A percentile compares a stretch with the other conserved stretches of the same genome.
These are phyloP conservation scores for Fopius arisanus DNA, from an alignment of 1,140 invertebrate species.

Conservation along the genomic window DNA sequence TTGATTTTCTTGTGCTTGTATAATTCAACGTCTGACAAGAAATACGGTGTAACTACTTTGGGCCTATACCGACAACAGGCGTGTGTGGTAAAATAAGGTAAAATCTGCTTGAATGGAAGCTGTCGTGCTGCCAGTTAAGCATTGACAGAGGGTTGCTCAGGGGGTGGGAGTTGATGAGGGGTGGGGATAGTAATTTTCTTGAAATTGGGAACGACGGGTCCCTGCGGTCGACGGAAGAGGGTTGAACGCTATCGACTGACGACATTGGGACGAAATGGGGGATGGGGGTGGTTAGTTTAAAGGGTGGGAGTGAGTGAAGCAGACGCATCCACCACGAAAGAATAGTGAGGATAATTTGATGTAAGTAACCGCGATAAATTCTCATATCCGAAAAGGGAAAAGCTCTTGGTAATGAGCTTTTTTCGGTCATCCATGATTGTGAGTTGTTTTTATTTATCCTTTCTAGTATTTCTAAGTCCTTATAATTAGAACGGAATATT, in stretches of 20 bases:
- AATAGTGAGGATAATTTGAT: constrained; percentile 62
- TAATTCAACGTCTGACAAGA: neutral
- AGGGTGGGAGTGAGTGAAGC: constrained; percentile 34
- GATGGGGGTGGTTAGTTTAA: neutral
- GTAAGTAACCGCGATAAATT: constrained; percentile 64
- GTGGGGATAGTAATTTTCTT: constrained; percentile 18
- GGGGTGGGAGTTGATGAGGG: neutral
- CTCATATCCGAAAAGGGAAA: constrained; percentile 60
- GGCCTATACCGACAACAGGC: neutral
- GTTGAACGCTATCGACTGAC: constrained; percentile 47
- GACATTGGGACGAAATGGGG: constrained; percentile 31
- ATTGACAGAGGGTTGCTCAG: neutral
- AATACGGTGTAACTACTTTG: constrained; percentile 6
- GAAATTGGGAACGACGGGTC: constrained; percentile 24
- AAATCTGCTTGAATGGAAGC: constrained; percentile 14
- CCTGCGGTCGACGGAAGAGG: constrained; percentile 10
- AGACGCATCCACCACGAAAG: constrained; percentile 47
- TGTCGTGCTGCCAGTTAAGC: constrained; percentile 4
- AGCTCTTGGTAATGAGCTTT: too few relatives aligned
- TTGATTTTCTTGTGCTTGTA: neutral
- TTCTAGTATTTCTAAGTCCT: too few relatives aligned
- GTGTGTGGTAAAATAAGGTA: constrained; percentile 17
- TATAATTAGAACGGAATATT: neutral
- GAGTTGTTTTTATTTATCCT: too few relatives aligned
- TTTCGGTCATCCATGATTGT: neutral